Conservation (phyloP, 2,888 invertebrate genomes). For the Clivina fossor region DNA sequence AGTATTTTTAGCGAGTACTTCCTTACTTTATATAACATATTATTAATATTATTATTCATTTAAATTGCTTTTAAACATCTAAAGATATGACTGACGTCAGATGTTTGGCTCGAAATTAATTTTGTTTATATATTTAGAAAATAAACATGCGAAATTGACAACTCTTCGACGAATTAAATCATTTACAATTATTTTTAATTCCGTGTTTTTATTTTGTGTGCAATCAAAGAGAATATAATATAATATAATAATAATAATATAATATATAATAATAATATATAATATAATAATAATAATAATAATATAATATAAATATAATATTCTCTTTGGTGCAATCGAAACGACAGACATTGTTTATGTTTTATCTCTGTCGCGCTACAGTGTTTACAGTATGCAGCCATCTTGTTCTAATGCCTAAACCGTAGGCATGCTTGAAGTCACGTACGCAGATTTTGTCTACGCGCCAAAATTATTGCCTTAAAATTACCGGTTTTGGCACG, state of each 20-base stretch:
- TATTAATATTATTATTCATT: no score
- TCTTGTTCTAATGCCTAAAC: conserved; percentile 11
- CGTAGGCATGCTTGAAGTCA: conserved; percentile 51
- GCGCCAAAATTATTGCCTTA: conserved; percentile 23
- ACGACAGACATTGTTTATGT: conserved; percentile 23
- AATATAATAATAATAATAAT: not conserved
- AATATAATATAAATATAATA: not conserved
- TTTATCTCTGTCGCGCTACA: conserved; percentile 16
- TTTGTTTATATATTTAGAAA: no score
- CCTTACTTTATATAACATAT: no score
- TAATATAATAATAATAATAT: not conserved
- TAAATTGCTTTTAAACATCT: no score
- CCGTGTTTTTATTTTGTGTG: no score
- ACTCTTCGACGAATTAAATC: no score
- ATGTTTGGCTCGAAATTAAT: no score
- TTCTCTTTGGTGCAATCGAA: not conserved
- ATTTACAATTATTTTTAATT: no score
- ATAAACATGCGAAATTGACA: no score
- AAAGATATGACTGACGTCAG: no score
- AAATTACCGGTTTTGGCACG: conserved; percentile 5
- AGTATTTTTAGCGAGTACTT: no score
- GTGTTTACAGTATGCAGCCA: not conserved
- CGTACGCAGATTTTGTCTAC: conserved; percentile 49
- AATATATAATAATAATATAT: not conserved
- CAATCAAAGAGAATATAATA: no score